Base-by-base conservation (phyloP, 2,113 vertebrate species). In the Phrynocephalus versicolor region DNA sequence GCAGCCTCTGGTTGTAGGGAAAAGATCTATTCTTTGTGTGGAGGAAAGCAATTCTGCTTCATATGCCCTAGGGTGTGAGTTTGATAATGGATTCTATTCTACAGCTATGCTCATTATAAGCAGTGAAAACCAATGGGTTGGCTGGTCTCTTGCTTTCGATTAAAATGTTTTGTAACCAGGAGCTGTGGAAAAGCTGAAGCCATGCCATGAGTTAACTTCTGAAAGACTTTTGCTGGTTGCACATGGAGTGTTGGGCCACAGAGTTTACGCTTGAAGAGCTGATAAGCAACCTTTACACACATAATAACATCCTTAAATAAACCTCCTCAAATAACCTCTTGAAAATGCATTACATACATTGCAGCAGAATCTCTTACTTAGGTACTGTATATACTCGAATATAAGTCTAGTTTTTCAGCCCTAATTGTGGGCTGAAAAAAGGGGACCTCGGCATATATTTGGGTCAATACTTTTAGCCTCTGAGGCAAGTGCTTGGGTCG, bases 91-190 rank as follows among this genome's bases (percentile, higher is more conserved):
- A 88, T 94, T 94, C 90, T 92, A 84, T 93, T 91, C 89, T 87
- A 83, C 69, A 84, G 69, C 88, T 79, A 69, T 86, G 86, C 30
- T 93, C 89, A 93, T 94, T 94, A 89, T 91, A 88, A 91, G 91
- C 88, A 94, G 88, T 92, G 90, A 92, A 91, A 95, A 81, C 78
- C 90, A 89, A 90, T 78, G 83, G 88, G 84, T 92, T 92, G 93
- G 91, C 92, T 92, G 90, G 81, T 71, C 65, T 25, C 35, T 91
- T 93, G 81, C 91, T 94, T 94, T 94, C 93, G 94, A 94, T 95
- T 92, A 80, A 94, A 69, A 79, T 51, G n/a, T 55, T 91, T 27
- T 74, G 18, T 57, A 90, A 85, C 67, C 81, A 83, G 12, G 82
- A 27, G 87, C n/a, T 15, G 6, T 0, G 2, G 57, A 33, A 39